Base-by-base conservation (phyloP, 2,797 vertebrate species). In the Coluber constrictor region DNA sequence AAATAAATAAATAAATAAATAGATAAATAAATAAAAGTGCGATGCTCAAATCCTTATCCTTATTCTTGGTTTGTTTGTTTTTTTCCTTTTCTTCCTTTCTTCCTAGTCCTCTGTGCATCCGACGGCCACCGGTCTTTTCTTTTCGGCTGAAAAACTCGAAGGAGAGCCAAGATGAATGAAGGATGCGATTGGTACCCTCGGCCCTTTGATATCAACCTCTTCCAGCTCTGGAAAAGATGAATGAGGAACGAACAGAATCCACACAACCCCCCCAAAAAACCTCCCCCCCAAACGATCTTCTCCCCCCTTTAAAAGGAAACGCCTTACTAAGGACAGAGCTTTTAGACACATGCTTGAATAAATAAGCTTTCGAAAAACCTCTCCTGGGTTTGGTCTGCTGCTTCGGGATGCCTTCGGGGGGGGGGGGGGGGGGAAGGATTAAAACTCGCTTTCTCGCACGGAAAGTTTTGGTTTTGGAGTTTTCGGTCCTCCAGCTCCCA, bases 281-380 rank as follows among this genome's bases (percentile, higher is more conserved):
- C 3, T 0, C 10, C 59, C 9, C n/a, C 10, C 61, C 9, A 3
- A 29, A 47, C 0, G 0, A 43, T 94, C 66, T 18, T 93, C 43
- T 12, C 93, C 88, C 55, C 37, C 9, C 3, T 25, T 12, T 12
- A 5, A 56, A 0, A 0, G 94, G 83, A 94, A 90, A 94, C 93
- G 92, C 92, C 92, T 94, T 87, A 11, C 87, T n/a, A 87, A 87
- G 93, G 91, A 93, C 87, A 51, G 56, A 88, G 89, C n/a, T 79
- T 92, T 29, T 86, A 96, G 87, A 95, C 96, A 97, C 97, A 97
- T 97, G 97, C 95, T 93, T 93, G 95, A 96, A 96, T 96, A 95
- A 92, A 96, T 95, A 95, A 95, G 94, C 95, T 94, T 96, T 97
- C 13, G 1, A 3, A 93, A 96, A 97, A 95, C 23, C 90, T 83